Conservation (phyloP, 2,113 vertebrate species). For the Rhinopithecus roxellana region DNA sequence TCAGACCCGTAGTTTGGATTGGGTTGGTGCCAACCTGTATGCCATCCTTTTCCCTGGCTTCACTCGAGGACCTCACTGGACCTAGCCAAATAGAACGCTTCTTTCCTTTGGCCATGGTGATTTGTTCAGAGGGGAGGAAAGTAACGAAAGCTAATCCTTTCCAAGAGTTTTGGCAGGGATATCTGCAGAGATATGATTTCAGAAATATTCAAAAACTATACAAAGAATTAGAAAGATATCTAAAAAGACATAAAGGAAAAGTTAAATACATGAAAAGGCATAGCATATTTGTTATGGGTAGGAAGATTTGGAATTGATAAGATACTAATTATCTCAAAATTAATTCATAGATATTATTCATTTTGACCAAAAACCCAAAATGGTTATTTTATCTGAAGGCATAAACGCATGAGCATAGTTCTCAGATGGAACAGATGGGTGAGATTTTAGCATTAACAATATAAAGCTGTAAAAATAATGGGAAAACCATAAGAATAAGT, state of each 20-base stretch:
- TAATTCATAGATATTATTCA: not conserved
- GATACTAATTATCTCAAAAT: not conserved
- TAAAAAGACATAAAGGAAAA: not conserved
- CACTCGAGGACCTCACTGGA: not conserved
- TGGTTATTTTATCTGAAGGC: not conserved
- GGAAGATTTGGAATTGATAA: not conserved
- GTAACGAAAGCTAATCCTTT: not conserved
- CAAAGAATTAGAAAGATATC: not conserved
- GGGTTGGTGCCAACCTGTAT: not conserved
- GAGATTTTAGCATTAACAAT: not conserved
- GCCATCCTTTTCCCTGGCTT: not conserved
- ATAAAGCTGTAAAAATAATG: not conserved
- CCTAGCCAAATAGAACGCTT: not conserved
- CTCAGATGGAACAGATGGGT: not conserved
- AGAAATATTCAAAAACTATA: not conserved
- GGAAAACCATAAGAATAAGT: not conserved
- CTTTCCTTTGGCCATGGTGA: not conserved
- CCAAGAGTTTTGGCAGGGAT: not conserved
- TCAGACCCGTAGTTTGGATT: not conserved
- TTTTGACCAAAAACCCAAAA: not conserved
- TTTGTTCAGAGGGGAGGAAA: not conserved
- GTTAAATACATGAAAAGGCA: not conserved
- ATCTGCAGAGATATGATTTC: constrained; percentile 1
- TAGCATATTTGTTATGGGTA: not conserved
- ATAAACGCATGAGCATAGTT: not conserved